Evolutionary conservation across 2,797 vertebrate species (phyloP).

Genomic region (Sebastes itinus): DNA sequence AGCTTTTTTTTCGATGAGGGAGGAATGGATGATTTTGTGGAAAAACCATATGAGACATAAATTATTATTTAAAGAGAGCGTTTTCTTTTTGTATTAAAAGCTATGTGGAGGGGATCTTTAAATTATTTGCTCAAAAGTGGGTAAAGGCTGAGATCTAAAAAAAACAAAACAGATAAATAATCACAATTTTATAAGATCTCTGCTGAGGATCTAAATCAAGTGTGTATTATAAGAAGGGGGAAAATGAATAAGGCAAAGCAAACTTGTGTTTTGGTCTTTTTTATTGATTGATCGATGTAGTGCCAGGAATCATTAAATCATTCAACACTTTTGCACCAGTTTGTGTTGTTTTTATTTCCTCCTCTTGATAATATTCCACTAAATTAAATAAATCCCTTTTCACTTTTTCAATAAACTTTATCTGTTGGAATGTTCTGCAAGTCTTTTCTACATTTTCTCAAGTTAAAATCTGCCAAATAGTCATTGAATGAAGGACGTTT

Average conservation of each 20-base stretch:
- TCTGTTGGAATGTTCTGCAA: conserved; percentile 58
- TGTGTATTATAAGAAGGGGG: background rate
- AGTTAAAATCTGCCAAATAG: conserved; percentile 38
- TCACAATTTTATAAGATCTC: background rate
- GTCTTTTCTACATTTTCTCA: conserved; percentile 5
- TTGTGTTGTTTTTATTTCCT: conserved; percentile 23
- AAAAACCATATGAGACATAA: background rate
- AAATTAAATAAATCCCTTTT: conserved; percentile 20
- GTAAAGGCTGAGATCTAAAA: background rate
- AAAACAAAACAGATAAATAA: background rate
- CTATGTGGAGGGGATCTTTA: background rate
- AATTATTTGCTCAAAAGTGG: background rate
- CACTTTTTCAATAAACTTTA: conserved; percentile 12
- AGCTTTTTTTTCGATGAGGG: too few relatives aligned
- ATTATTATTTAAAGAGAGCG: background rate
- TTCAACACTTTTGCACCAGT: conserved; percentile 52
- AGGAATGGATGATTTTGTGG: too few relatives aligned
- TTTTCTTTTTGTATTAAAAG: background rate
- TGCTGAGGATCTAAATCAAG: background rate
- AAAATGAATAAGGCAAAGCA: conserved; percentile 14
- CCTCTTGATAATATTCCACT: conserved; percentile 16
- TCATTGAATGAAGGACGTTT: conserved; percentile 27
- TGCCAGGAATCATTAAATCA: conserved; percentile 61
- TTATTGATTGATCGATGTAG: conserved; percentile 66
- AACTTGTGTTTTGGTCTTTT: conserved; percentile 52